Evolutionary conservation across 2,797 vertebrate genomes (phyloP).

Genomic region (Ataeniobius toweri): DNA sequence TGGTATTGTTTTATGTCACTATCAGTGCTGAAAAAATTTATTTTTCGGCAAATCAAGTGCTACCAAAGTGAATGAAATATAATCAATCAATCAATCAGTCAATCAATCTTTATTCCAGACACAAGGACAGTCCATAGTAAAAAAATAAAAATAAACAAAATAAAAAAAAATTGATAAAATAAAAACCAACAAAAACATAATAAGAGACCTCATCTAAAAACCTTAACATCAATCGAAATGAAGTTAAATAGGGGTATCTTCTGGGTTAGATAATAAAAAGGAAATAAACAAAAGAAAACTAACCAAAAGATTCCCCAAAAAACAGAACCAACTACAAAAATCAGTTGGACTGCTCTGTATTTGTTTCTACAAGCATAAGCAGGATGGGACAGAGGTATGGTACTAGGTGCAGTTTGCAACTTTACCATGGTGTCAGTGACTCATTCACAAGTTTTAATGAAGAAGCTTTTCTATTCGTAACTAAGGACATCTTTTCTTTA

Average conservation of each 20-base stretch:
- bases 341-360: neutral
- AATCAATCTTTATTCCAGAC: too few species aligned
- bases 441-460: neutral
- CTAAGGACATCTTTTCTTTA: neutral
- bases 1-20: neutral
- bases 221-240: neutral
- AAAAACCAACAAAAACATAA: neutral
- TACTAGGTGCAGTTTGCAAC: neutral
- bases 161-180: too few species aligned
- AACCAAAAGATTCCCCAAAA: neutral
- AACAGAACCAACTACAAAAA: neutral
- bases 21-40: neutral
- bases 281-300: neutral
- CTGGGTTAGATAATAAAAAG: neutral
- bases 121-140: too few species aligned
- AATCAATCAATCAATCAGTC: too few species aligned
- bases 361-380: neutral
- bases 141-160: too few species aligned
- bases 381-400: neutral
- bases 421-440: neutral
- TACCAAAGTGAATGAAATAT: neutral
- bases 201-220: neutral
- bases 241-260: neutral
- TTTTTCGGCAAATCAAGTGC: neutral
- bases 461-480: neutral